Conservation (phyloP, 2,888 invertebrate species). For the Rhagium mordax region DNA sequence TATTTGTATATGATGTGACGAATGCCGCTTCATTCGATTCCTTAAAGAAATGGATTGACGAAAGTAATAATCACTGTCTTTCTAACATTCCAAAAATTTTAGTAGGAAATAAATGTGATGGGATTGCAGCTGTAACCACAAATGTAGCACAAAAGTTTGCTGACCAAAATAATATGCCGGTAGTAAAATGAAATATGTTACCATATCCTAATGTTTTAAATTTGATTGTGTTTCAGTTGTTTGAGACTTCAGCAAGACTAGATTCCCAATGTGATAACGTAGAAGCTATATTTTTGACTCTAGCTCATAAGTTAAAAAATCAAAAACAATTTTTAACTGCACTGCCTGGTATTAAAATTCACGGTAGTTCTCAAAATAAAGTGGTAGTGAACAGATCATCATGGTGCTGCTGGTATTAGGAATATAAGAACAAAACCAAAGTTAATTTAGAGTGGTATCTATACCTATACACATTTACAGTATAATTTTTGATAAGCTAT, state of each 20-base stretch:
- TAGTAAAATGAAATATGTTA: constrained; percentile 63
- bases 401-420: no score
- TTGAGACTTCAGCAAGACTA: constrained; percentile 86
- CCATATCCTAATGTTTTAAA: not conserved
- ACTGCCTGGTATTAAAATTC: no score
- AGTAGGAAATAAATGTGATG: constrained; percentile 88
- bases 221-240: constrained; percentile 71
- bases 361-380: no score
- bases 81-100: constrained; percentile 80
- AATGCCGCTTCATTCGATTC: constrained; percentile 76
- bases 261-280: constrained; percentile 83
- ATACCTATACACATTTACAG: no score
- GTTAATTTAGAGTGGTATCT: no score
- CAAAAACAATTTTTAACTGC: constrained; percentile 68
- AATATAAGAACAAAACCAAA: no score
- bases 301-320: constrained; percentile 83
- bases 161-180: constrained; percentile 82
- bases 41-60: constrained; percentile 83
- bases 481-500: no score
- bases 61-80: constrained; percentile 80
- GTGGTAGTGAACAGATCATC: no score
- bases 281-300: constrained; percentile 86
- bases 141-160: constrained; percentile 82
- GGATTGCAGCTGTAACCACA: constrained; percentile 77
- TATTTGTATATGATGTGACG: constrained; percentile 87